Evolutionary conservation across 1,140 invertebrate genomes (phyloP).

Genomic region (Drosophila leontia): DNA sequence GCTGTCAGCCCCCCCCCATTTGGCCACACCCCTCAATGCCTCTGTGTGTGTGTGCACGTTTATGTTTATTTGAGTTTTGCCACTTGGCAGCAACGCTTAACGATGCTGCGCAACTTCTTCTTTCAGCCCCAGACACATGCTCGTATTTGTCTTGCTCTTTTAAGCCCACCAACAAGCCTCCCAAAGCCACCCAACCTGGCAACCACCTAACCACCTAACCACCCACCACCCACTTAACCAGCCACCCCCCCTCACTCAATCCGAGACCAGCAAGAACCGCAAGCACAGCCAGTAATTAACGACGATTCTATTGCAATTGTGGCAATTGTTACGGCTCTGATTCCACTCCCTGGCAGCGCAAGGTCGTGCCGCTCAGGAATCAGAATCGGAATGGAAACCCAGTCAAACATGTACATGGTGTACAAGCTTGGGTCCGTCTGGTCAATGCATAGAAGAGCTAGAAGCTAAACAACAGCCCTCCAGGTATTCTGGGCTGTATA

Average conservation of each 20-base stretch:
- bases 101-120: constrained; percentile 71
- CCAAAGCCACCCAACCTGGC: constrained; percentile 14
- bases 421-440: background rate
- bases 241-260: constrained; percentile 25
- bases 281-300: constrained; percentile 84
- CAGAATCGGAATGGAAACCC: constrained; percentile 9
- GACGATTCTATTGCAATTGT: constrained; percentile 85
- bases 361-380: constrained; percentile 11
- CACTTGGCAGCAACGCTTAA: constrained; percentile 82
- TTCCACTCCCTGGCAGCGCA: constrained; percentile 33
- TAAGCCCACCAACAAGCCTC: constrained; percentile 55
- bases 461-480: constrained; percentile 3
- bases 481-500: background rate
- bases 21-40: background rate
- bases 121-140: constrained; percentile 51
- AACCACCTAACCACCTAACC: constrained; percentile 8
- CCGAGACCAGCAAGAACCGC: constrained; percentile 54
- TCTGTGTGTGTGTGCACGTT: constrained; percentile 62
- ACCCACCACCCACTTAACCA: constrained; percentile 8
- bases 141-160: constrained; percentile 80
- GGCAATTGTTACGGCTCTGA: constrained; percentile 84
- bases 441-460: background rate
- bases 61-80: constrained; percentile 83
- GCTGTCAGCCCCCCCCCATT: constrained; percentile 14
- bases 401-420: constrained; percentile 10